These are phyloP conservation scores for Arenaria interpres DNA, from an alignment of 2,113 vertebrate genomes.

Conservation along the genomic window DNA sequence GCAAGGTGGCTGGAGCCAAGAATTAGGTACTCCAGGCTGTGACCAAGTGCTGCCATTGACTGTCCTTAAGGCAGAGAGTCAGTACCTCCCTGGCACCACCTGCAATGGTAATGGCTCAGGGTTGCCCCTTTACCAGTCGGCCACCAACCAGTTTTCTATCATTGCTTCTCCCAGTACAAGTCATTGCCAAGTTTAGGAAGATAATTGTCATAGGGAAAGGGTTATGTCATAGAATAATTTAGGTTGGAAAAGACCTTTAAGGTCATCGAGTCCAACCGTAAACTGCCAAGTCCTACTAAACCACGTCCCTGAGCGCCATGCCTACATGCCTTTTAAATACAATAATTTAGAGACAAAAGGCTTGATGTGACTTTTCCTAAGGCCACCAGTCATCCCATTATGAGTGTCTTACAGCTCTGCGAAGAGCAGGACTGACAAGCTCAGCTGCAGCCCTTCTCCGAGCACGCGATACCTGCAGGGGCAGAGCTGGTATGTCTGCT, in stretches of 20 bases:
- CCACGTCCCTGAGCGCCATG: not conserved
- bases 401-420: not conserved
- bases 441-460: not conserved
- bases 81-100: not conserved
- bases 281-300: not conserved
- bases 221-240: not conserved
- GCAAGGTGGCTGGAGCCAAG: not conserved
- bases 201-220: not conserved
- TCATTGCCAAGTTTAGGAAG: not conserved
- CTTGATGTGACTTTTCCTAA: not conserved
- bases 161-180: not conserved
- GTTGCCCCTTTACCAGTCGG: not conserved
- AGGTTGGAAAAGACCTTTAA: not conserved
- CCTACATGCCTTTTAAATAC: not conserved
- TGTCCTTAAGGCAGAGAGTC: not conserved
- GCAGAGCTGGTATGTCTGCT: not conserved
- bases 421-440: not conserved
- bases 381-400: fast-evolving
- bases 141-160: not conserved
- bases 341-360: not conserved
- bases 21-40: not conserved
- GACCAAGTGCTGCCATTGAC: not conserved
- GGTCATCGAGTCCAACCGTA: not conserved
- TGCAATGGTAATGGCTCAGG: not conserved
- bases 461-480: not conserved